Conservation (phyloP, 2,113 vertebrate genomes). For the Malurus alboscapulatus region DNA sequence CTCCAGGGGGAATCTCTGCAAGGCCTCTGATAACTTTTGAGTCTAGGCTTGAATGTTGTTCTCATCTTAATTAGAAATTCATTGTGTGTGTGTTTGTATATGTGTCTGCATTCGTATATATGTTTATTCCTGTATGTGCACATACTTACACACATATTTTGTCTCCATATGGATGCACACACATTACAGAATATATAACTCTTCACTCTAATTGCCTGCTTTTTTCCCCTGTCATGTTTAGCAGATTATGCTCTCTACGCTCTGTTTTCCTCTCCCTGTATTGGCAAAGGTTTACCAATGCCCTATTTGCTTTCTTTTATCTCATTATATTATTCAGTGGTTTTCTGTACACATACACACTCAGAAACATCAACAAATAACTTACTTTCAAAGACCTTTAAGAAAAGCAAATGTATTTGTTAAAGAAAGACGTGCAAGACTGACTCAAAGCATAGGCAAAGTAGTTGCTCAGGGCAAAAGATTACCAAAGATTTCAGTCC, state of each 20-base stretch:
- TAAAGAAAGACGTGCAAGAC: neutral
- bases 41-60: slow-evolving; percentile 43
- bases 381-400: slow-evolving; percentile 51
- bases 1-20: slow-evolving; percentile 72
- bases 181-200: neutral
- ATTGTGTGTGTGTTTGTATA: neutral
- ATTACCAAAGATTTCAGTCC: neutral
- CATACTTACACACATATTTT: neutral
- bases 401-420: neutral
- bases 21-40: slow-evolving; percentile 70
- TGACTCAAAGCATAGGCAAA: neutral
- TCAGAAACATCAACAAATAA: slow-evolving; percentile 57
- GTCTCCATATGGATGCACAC: slow-evolving; percentile 41
- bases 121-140: neutral
- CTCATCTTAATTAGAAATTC: slow-evolving; percentile 60
- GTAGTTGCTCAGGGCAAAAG: neutral
- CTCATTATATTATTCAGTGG: slow-evolving; percentile 67
- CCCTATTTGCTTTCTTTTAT: slow-evolving; percentile 61
- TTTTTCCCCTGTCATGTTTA: slow-evolving; percentile 52
- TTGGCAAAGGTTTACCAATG: slow-evolving; percentile 54
- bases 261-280: slow-evolving; percentile 42
- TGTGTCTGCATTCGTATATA: neutral
- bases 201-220: slow-evolving; percentile 49
- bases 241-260: slow-evolving; percentile 38
- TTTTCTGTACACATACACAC: slow-evolving; percentile 29